phyloP scores from a whole-genome alignment of 2,888 invertebrate species.

The Psylliodes chrysocephalus region DNA sequence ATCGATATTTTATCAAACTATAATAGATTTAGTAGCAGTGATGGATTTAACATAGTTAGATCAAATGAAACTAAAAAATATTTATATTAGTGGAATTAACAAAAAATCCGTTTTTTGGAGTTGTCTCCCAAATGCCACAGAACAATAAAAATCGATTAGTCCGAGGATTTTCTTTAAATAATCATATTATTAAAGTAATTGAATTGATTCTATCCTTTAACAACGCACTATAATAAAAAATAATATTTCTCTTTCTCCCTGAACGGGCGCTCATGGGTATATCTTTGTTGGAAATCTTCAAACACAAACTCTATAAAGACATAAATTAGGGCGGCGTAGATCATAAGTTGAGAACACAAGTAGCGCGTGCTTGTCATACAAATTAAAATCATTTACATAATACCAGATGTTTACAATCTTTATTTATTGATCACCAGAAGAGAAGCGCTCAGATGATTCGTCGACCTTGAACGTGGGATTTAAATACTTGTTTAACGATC shows the following conservation, averaged over 20 bases:
- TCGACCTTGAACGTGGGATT: slow-evolving; percentile 36
- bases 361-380: slow-evolving; percentile 44
- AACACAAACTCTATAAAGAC: slow-evolving; percentile 39
- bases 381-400: slow-evolving; percentile 47
- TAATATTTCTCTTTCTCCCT: background rate
- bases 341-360: slow-evolving; percentile 42
- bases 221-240: too few relatives aligned
- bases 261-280: background rate
- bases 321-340: slow-evolving; percentile 42
- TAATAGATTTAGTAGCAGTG: too few relatives aligned
- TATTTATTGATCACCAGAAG: slow-evolving; percentile 40
- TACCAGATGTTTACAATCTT: slow-evolving; percentile 45
- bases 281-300: slow-evolving; percentile 28
- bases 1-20: too few relatives aligned
- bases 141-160: too few relatives aligned
- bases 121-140: too few relatives aligned
- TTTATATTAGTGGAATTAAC: too few relatives aligned
- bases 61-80: too few relatives aligned
- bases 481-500: background rate
- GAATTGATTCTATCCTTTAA: too few relatives aligned
- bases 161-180: too few relatives aligned
- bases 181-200: too few relatives aligned
- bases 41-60: too few relatives aligned
- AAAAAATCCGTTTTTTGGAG: too few relatives aligned
- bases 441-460: slow-evolving; percentile 34